A percentile compares a stretch with the other conserved stretches of the same genome.
Evolutionary conservation across 37 sponge, comb jelly and placozoan genomes (phyloP).

Genomic region (Amphimedon queenslandica): DNA sequence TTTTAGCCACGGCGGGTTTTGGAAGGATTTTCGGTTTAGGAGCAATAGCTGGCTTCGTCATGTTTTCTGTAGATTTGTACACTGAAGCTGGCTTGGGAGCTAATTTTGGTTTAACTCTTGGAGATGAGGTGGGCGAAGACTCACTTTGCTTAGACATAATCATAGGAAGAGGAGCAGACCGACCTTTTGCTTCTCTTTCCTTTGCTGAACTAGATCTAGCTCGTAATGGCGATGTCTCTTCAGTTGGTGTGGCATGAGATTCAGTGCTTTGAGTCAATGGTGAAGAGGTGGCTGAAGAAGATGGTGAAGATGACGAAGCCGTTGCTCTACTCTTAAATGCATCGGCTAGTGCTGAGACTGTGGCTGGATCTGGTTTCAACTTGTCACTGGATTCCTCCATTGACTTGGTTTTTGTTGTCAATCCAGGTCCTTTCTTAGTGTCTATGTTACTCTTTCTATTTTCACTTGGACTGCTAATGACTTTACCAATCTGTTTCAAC

Average conservation of each 20-base stretch:
- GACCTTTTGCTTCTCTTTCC: neutral
- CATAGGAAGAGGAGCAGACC: neutral
- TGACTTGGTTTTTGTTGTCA: neutral
- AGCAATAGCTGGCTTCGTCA: neutral
- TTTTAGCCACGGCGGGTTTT: neutral
- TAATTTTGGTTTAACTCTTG: neutral
- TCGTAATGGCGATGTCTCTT: neutral
- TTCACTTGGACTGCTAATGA: neutral
- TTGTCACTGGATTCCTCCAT: neutral
- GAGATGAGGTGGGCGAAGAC: neutral
- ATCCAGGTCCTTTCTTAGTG: too few relatives aligned
- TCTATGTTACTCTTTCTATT: neutral
- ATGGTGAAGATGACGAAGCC: neutral
- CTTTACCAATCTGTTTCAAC: neutral
- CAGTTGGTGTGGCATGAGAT: neutral
- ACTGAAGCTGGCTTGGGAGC: neutral
- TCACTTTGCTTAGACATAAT: neutral
- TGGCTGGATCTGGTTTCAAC: neutral
- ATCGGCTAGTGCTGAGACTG: neutral
- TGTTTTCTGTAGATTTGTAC: too few relatives aligned
- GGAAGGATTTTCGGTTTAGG: neutral
- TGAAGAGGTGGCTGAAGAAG: neutral
- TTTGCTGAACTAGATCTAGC: neutral
- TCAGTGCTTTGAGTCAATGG: neutral
- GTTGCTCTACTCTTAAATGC: neutral